phyloP scores from a whole-genome alignment of 2,113 vertebrate species.

The Solea senegalensis region DNA sequence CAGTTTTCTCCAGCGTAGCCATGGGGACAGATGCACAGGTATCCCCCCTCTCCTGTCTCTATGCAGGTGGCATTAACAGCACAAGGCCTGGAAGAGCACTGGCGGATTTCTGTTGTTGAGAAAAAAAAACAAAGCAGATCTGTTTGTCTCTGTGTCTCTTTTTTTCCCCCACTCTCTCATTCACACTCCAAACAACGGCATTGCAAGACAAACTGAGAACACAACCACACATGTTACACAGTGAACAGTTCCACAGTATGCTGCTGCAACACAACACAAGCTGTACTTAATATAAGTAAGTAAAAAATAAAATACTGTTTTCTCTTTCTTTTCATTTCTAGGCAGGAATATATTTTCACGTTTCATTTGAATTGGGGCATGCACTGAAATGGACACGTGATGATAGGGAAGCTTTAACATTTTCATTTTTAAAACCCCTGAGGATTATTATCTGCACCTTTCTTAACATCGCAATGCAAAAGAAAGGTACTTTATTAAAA shows the following conservation, averaged over 20 bases:
- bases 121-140: constrained; percentile 4
- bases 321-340: constrained; percentile 21
- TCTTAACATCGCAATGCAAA: not conserved
- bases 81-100: constrained; percentile 87
- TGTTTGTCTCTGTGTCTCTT: constrained; percentile 2
- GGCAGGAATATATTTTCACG: not conserved
- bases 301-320: constrained; percentile 1
- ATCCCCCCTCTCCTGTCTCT: constrained; percentile 84
- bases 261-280: too few species aligned
- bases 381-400: constrained; percentile 30
- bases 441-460: not conserved
- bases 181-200: constrained; percentile 29
- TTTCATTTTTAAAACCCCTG: not conserved
- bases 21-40: constrained; percentile 85
- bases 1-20: constrained; percentile 87
- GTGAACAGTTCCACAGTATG: too few species aligned
- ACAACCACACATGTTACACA: constrained; percentile 5
- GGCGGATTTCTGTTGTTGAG: constrained; percentile 81
- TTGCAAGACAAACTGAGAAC: constrained; percentile 53
- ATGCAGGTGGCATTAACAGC: constrained; percentile 89
- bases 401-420: constrained; percentile 1
- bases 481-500: not conserved
- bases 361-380: not conserved
- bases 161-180: constrained; percentile 5
- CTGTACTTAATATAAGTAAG: not conserved